These are phyloP conservation scores for Haliclystus octoradiatus DNA, from an alignment of 30 jellyfish, hydroid and myxozoan genomes.

Conservation along the genomic window DNA sequence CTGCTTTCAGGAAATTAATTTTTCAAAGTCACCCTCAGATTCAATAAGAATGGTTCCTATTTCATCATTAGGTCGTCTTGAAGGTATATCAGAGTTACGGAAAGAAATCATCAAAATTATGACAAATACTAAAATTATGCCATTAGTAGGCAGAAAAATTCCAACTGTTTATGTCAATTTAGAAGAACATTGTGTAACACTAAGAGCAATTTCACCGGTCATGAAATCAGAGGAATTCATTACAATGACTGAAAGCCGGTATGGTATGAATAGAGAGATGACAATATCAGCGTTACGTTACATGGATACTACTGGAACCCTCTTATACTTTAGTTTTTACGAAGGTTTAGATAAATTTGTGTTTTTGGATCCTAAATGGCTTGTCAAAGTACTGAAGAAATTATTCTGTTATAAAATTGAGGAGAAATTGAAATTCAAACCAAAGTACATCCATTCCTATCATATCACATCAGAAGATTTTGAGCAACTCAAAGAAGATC, in stretches of 20 bases:
- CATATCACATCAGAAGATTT: slow-evolving; percentile 23
- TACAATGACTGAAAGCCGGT: background rate
- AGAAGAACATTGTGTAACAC: slow-evolving; percentile 27
- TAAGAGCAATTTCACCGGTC: slow-evolving; percentile 20
- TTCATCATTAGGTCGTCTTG: slow-evolving; percentile 29
- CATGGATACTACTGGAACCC: slow-evolving; percentile 12
- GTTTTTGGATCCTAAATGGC: slow-evolving; percentile 53
- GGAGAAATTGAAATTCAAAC: slow-evolving; percentile 11
- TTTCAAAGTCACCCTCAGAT: background rate
- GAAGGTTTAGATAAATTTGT: slow-evolving; percentile 23
- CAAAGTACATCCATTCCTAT: background rate
- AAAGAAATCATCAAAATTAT: slow-evolving; percentile 59
- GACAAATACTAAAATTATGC: slow-evolving; percentile 28
- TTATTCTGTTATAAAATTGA: slow-evolving; percentile 47
- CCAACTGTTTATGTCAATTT: slow-evolving; percentile 54
- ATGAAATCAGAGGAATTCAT: slow-evolving; percentile 19
- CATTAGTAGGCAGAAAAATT: slow-evolving; percentile 35
- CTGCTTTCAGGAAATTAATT: background rate
- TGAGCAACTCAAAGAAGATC: slow-evolving; percentile 24
- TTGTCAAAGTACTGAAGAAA: slow-evolving; percentile 23
- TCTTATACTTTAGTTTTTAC: slow-evolving; percentile 18
- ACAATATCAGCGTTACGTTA: slow-evolving; percentile 37
- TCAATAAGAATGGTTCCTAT: slow-evolving; percentile 40
- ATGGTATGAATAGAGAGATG: slow-evolving; percentile 3
- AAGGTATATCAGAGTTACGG: slow-evolving; percentile 26